phyloP scores from a whole-genome alignment of 2,797 vertebrate genomes.

The Tachyglossus aculeatus region DNA sequence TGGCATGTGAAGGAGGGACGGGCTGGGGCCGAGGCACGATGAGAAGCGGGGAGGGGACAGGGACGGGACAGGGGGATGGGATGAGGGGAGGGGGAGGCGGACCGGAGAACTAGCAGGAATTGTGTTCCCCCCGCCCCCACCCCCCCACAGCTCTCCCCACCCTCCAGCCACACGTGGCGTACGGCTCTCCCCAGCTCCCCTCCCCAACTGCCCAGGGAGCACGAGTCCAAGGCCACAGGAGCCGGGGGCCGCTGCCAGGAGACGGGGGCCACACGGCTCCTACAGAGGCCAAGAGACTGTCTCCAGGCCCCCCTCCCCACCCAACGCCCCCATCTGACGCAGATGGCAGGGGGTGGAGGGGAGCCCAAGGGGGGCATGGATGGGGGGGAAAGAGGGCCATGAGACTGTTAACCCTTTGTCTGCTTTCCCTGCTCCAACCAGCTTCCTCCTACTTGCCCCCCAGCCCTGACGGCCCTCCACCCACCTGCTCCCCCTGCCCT shows the following conservation, averaged over 20 bases:
- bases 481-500: no score
- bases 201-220: not conserved
- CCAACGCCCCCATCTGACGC: not conserved
- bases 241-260: not conserved
- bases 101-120: not conserved
- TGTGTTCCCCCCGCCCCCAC: not conserved
- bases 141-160: not conserved
- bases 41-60: no score
- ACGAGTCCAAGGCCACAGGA: not conserved
- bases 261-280: not conserved
- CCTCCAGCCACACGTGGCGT: not conserved
- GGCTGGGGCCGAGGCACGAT: no score
- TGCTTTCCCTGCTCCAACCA: no score
- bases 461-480: no score
- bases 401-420: no score
- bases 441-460: no score
- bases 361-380: not conserved
- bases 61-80: no score
- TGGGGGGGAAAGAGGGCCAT: not conserved
- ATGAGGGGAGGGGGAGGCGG: not conserved
- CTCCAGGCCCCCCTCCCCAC: not conserved
- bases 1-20: no score
- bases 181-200: not conserved
- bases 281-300: not conserved
- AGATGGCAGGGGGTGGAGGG: not conserved